Conservation (phyloP, 1,140 invertebrate genomes). For the Rhopalosiphum maidis region DNA sequence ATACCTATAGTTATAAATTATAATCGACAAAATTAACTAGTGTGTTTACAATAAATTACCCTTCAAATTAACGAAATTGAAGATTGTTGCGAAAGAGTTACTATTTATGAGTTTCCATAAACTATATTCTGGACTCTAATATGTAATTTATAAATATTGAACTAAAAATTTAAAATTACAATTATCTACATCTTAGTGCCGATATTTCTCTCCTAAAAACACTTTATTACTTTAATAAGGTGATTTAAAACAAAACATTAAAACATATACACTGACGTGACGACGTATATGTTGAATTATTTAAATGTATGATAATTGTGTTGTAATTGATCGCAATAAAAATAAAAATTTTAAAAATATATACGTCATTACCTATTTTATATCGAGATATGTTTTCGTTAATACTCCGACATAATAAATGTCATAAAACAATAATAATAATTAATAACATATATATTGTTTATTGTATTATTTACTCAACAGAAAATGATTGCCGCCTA, state of each 20-base stretch:
- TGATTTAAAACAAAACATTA: neutral
- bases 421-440: constrained; percentile 3
- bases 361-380: neutral
- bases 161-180: neutral
- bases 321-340: neutral
- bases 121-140: neutral
- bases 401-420: neutral
- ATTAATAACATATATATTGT: neutral
- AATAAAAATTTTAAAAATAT: constrained; percentile 7
- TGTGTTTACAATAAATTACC: neutral
- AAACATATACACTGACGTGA: neutral
- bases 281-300: neutral
- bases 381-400: neutral
- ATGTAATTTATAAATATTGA: neutral
- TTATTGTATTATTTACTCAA: neutral
- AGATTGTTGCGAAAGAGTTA: neutral
- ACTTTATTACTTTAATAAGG: too few relatives aligned
- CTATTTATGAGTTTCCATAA: constrained; percentile 12
- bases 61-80: neutral
- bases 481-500: neutral
- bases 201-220: neutral
- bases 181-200: neutral
- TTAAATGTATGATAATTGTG: neutral
- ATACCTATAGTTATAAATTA: neutral
- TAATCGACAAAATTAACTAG: neutral